A percentile compares a stretch with the other conserved stretches of the same genome.
phyloP scores from a whole-genome alignment of 2,888 invertebrate genomes.

The Timema podura region DNA sequence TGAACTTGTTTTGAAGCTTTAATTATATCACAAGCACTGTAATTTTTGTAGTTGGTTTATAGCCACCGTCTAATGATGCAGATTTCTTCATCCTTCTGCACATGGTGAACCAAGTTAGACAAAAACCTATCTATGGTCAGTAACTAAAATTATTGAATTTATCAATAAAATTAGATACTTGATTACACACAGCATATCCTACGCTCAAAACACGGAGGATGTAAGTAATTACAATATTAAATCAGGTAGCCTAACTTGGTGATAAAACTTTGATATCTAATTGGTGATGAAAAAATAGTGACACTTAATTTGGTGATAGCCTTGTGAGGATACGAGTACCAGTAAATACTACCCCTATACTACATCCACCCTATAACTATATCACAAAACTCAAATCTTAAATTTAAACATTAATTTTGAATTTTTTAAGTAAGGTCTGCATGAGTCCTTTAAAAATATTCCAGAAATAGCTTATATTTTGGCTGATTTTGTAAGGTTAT shows the following conservation, averaged over 20 bases:
- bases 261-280: conserved; percentile 9
- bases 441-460: not conserved
- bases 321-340: not conserved
- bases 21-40: conserved; percentile 7
- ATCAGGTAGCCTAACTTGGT: not conserved
- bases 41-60: conserved; percentile 4
- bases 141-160: too few species aligned
- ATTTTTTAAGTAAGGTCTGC: conserved; percentile 4
- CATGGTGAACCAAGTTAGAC: not conserved
- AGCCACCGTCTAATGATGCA: not conserved
- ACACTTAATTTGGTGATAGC: conserved; percentile 6
- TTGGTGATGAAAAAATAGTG: conserved; percentile 6
- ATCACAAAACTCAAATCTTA: not conserved
- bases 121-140: not conserved
- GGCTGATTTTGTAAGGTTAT: conserved; percentile 4
- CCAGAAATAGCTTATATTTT: not conserved
- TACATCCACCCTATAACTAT: not conserved
- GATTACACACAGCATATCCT: not conserved
- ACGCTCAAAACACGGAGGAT: not conserved
- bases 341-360: not conserved
- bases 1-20: conserved; percentile 1
- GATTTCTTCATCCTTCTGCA: not conserved
- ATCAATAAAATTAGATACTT: too few species aligned
- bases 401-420: not conserved
- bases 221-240: not conserved